Percentiles rank a stretch among this genome's conserved stretches.
These are phyloP conservation scores for Danio kyathit DNA, from an alignment of 2,797 vertebrate genomes.

Conservation along the genomic window DNA sequence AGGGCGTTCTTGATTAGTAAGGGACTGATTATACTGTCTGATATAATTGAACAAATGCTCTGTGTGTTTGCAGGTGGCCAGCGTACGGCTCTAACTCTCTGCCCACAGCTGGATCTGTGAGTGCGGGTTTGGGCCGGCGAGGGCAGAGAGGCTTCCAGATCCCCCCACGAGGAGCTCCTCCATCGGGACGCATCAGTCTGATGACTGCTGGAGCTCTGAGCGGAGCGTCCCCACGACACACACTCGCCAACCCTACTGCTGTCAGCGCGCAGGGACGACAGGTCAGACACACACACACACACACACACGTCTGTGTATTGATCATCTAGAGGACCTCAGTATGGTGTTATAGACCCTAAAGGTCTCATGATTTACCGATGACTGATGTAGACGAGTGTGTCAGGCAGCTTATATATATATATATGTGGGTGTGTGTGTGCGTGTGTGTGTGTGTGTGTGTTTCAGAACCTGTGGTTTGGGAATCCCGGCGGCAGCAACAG, in stretches of 20 bases:
- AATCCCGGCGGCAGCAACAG: slow-evolving; percentile 96
- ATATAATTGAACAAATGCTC: no score
- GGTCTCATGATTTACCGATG: no score
- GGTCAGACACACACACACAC: slow-evolving; percentile 67
- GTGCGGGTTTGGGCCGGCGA: slow-evolving; percentile 86
- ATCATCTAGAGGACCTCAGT: no score
- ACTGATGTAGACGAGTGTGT: no score
- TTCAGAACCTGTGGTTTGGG: slow-evolving; percentile 92
- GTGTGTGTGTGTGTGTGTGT: slow-evolving; percentile 12
- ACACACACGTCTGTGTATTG: no score
- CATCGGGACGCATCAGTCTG: slow-evolving; percentile 85
- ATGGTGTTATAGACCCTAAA: no score
- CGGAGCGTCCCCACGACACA: slow-evolving; percentile 87
- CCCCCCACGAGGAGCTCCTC: slow-evolving; percentile 85
- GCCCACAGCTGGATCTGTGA: slow-evolving; percentile 98
- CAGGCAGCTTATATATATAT: no score
- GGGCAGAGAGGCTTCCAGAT: slow-evolving; percentile 90
- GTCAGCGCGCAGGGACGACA: slow-evolving; percentile 89
- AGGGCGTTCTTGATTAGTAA: no score
- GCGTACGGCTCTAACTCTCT: slow-evolving; percentile 95
- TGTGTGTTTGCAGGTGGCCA: slow-evolving; percentile 79
- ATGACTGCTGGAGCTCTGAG: slow-evolving; percentile 86
- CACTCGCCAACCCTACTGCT: slow-evolving; percentile 84
- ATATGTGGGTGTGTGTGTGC: slow-evolving; percentile 4
- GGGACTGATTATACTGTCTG: no score